These are phyloP conservation scores for Unio pictorum DNA, from an alignment of 2,888 invertebrate genomes.

Conservation along the genomic window DNA sequence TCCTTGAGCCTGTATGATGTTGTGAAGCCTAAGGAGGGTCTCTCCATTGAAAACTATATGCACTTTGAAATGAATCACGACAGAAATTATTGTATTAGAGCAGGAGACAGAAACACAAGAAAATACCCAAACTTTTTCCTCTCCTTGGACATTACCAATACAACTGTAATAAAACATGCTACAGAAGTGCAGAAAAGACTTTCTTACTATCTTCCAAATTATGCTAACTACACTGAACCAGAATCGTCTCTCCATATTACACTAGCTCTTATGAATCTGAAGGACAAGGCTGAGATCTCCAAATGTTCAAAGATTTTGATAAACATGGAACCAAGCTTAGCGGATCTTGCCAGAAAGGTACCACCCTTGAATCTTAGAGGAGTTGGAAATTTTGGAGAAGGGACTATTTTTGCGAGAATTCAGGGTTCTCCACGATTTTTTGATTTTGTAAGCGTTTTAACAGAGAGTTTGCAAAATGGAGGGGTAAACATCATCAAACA, in stretches of 20 bases:
- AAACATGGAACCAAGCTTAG: slow-evolving; percentile 38
- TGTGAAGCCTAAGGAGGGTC: not conserved
- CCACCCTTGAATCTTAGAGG: slow-evolving; percentile 49
- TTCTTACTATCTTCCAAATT: slow-evolving; percentile 59
- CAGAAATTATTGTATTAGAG: not conserved
- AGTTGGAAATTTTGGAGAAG: slow-evolving; percentile 67
- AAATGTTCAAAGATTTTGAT: slow-evolving; percentile 48
- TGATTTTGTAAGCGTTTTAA: slow-evolving; percentile 58
- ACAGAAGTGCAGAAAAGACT: slow-evolving; percentile 62
- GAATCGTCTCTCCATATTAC: slow-evolving; percentile 68
- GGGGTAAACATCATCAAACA: slow-evolving; percentile 67
- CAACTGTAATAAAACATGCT: slow-evolving; percentile 48
- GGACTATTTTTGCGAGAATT: slow-evolving; percentile 69
- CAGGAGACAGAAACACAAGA: slow-evolving; percentile 11
- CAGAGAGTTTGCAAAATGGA: slow-evolving; percentile 49
- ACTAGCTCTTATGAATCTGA: slow-evolving; percentile 67
- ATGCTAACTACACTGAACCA: slow-evolving; percentile 62
- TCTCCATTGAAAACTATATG: not conserved
- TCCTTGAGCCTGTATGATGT: slow-evolving; percentile 10
- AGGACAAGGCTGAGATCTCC: slow-evolving; percentile 51
- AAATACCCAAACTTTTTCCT: slow-evolving; percentile 64
- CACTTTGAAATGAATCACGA: not conserved
- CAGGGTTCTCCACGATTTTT: slow-evolving; percentile 56
- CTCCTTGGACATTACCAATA: slow-evolving; percentile 64
- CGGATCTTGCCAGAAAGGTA: slow-evolving; percentile 30